Conservation (phyloP, 2,888 invertebrate genomes). For the Podotricha telesiphe region DNA sequence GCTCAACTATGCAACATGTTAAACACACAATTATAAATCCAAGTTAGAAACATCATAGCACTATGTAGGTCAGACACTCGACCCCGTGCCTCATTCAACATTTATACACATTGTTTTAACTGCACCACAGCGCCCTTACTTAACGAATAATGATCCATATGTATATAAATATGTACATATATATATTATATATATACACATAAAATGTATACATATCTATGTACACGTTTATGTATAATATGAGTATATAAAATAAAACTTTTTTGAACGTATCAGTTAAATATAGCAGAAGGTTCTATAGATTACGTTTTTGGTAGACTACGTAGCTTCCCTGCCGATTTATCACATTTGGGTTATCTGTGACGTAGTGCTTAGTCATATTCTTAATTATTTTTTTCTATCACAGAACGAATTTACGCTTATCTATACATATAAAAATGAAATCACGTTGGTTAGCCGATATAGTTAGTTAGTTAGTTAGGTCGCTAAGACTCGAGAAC, state of each 20-base stretch:
- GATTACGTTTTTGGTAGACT: no score
- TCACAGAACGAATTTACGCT: no score
- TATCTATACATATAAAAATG: no score
- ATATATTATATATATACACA: background rate
- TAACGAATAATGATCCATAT: slow-evolving; percentile 23
- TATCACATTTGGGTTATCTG: no score
- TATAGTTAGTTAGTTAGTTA: no score
- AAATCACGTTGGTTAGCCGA: no score
- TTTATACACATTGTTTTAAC: slow-evolving; percentile 42
- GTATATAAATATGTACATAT: background rate
- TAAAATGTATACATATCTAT: background rate
- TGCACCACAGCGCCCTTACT: slow-evolving; percentile 28
- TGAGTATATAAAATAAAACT: no score
- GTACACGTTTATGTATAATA: background rate
- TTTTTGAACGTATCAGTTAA: background rate
- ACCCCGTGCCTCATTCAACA: slow-evolving; percentile 43
- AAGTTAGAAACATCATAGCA: slow-evolving; percentile 30
- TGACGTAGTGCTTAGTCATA: no score
- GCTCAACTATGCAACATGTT: slow-evolving; percentile 20
- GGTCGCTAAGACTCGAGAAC: no score
- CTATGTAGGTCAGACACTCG: slow-evolving; percentile 44
- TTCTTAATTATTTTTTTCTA: no score
- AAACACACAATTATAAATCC: slow-evolving; percentile 15
- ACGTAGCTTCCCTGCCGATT: no score
- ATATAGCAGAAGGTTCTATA: no score